Conservation (phyloP, 1,140 invertebrate species). For the Venustaconcha ellipsiformis region DNA sequence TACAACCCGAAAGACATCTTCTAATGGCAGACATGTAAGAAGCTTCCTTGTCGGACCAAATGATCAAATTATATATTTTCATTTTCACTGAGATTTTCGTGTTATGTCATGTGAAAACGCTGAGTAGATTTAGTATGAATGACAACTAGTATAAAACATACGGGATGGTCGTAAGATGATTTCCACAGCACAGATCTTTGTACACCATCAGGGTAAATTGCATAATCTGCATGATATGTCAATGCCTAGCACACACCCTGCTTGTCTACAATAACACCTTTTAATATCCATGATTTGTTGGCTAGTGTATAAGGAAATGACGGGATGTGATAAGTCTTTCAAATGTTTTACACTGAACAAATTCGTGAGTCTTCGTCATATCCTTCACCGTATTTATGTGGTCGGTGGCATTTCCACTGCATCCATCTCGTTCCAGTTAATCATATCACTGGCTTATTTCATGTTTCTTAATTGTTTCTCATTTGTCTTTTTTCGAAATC, state of each 20-base stretch:
- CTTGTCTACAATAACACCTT: not conserved
- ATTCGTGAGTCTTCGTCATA: conserved; percentile 9
- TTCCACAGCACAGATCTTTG: conserved; percentile 4
- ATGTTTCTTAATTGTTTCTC: not conserved
- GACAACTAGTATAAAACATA: conserved; percentile 11
- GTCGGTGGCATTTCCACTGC: not conserved
- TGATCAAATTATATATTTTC: not conserved
- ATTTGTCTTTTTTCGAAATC: conserved; percentile 8
- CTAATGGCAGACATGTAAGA: not conserved
- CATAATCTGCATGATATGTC: conserved; percentile 14
- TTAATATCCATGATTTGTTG: conserved; percentile 15
- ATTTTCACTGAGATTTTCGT: conserved; percentile 4
- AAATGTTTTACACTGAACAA: conserved; percentile 13
- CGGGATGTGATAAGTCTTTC: conserved; percentile 2
- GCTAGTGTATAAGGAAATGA: conserved; percentile 2
- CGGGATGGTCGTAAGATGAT: conserved; percentile 6
- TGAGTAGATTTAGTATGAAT: conserved; percentile 6
- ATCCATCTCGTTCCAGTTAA: not conserved
- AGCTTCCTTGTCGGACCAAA: not conserved
- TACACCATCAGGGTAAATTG: conserved; percentile 11
- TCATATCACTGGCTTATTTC: not conserved
- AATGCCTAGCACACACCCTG: conserved; percentile 5
- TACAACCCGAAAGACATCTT: not conserved
- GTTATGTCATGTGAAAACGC: conserved; percentile 11
- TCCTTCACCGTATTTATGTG: conserved; percentile 8